Conservation (phyloP, 2,797 vertebrate species). For the Sebastes iracundus region DNA sequence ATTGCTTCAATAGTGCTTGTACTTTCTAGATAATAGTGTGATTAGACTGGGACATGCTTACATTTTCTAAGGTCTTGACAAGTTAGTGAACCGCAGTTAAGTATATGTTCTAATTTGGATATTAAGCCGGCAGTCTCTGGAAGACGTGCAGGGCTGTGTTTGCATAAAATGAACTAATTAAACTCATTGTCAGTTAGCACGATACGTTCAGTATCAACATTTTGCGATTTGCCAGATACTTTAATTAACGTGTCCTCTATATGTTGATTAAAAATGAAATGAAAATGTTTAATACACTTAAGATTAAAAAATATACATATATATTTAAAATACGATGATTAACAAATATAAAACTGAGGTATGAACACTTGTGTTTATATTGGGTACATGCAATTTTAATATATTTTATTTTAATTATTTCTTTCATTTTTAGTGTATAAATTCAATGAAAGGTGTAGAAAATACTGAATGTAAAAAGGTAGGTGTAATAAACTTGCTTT, state of each 20-base stretch:
- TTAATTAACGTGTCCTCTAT: neutral
- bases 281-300: neutral
- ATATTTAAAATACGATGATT: neutral
- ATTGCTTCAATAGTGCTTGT: neutral
- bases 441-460: too few relatives aligned
- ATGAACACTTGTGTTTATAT: too few relatives aligned
- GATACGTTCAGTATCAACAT: neutral
- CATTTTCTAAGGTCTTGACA: slow-evolving; percentile 2
- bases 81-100: neutral
- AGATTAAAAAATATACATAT: too few relatives aligned
- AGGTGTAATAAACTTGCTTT: too few relatives aligned
- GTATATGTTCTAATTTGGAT: neutral
- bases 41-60: slow-evolving; percentile 4
- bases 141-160: neutral
- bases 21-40: slow-evolving; percentile 10
- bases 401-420: too few relatives aligned
- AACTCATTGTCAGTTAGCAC: neutral
- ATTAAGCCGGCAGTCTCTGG: neutral
- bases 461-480: too few relatives aligned
- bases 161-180: neutral
- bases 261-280: too few relatives aligned
- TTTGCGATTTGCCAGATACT: neutral
- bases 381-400: too few relatives aligned
- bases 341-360: too few relatives aligned
- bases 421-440: too few relatives aligned